Conservation (phyloP, 1,140 invertebrate species). For the Sinella curviseta region DNA sequence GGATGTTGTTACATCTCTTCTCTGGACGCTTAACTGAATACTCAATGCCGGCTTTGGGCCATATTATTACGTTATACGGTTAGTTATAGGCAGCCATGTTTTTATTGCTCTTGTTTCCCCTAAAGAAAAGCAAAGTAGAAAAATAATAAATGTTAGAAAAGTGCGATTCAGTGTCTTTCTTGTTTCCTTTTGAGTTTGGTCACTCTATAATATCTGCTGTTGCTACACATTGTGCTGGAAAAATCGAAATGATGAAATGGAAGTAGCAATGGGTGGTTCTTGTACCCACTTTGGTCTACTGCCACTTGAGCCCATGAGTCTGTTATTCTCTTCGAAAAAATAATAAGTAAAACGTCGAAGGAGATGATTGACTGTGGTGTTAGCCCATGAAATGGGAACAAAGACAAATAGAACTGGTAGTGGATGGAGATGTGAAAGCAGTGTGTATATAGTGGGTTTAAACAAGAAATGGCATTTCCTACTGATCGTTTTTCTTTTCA, state of each 20-base stretch:
- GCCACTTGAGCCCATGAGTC: no score
- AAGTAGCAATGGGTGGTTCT: background rate
- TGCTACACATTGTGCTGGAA: background rate
- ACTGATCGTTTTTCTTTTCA: no score
- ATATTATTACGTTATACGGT: background rate
- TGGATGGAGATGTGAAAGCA: no score
- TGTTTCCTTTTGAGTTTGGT: background rate
- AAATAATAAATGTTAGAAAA: slow-evolving; percentile 5
- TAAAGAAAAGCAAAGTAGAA: background rate
- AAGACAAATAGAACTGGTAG: no score
- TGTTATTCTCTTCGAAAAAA: no score
- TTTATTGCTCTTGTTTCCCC: background rate
- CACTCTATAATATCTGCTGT: background rate
- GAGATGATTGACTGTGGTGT: no score
- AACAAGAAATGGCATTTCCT: no score
- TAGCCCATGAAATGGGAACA: no score
- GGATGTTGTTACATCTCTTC: background rate
- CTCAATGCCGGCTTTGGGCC: no score
- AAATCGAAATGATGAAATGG: background rate
- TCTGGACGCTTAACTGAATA: background rate
- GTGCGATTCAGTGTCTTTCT: background rate
- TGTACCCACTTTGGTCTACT: no score
- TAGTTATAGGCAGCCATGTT: background rate
- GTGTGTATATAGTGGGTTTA: no score
- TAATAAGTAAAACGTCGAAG: no score